Conservation (phyloP, 2,888 invertebrate species). For the Eutolmus rufibarbis region DNA sequence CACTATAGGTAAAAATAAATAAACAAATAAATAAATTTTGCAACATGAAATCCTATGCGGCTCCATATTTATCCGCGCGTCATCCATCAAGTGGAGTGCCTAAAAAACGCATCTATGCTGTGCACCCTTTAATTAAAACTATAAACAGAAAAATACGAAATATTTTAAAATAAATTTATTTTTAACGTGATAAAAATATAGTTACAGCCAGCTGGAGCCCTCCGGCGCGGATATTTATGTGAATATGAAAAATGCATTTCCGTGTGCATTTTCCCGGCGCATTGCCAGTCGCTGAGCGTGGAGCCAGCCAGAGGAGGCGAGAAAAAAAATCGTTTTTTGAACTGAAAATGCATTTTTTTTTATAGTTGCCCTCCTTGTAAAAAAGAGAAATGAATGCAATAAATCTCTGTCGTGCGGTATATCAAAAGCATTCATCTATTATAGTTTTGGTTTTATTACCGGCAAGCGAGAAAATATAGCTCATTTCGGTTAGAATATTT, state of each 20-base stretch:
- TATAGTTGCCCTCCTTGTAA: background rate
- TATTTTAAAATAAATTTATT: background rate
- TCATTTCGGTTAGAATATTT: background rate
- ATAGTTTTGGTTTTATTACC: background rate
- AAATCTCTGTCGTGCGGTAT: constrained; percentile 14
- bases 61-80: background rate
- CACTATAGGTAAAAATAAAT: background rate
- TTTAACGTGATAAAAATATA: background rate
- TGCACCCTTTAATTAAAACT: background rate
- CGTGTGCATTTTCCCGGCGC: background rate
- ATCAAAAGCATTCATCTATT: constrained; percentile 6
- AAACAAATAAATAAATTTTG: background rate
- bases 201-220: background rate
- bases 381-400: constrained; percentile 7
- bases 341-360: background rate
- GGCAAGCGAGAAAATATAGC: background rate
- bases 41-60: background rate
- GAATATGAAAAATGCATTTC: constrained; percentile 11
- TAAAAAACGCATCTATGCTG: background rate
- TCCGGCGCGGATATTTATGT: background rate
- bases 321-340: background rate
- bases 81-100: background rate
- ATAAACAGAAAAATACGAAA: background rate
- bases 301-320: background rate
- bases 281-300: background rate